Evolutionary conservation across 2,888 invertebrate genomes (phyloP).

Genomic region (Sphaerophoria taeniata): DNA sequence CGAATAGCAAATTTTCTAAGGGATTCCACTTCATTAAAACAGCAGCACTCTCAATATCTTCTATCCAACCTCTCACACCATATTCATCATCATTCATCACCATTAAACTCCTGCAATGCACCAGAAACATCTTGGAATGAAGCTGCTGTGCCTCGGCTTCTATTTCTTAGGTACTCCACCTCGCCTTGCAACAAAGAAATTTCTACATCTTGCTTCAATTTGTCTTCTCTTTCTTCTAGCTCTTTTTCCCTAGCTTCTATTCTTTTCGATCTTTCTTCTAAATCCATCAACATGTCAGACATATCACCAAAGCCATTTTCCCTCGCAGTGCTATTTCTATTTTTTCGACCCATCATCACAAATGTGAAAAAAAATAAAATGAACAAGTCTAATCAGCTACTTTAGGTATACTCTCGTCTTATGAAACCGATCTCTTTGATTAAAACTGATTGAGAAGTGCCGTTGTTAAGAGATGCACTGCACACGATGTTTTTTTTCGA

Average conservation of each 20-base stretch:
- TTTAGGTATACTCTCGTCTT: neutral
- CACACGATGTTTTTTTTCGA: neutral
- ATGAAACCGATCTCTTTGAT: neutral
- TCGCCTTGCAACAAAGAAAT: slow-evolving; percentile 9
- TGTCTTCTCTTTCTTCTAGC: neutral
- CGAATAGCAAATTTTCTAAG: slow-evolving; percentile 54
- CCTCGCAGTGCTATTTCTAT: slow-evolving; percentile 1
- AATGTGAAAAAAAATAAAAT: neutral
- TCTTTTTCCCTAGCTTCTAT: slow-evolving; percentile 2
- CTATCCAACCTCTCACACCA: slow-evolving; percentile 27
- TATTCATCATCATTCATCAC: slow-evolving; percentile 28
- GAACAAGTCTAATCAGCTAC: neutral
- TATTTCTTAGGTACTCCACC: neutral
- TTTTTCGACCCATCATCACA: slow-evolving; percentile 1
- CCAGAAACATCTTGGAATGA: slow-evolving; percentile 21
- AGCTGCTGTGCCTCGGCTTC: neutral
- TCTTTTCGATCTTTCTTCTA: neutral
- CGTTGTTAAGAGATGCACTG: neutral
- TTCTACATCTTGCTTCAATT: slow-evolving; percentile 8
- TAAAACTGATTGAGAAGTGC: neutral
- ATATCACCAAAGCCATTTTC: neutral
- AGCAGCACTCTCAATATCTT: slow-evolving; percentile 32
- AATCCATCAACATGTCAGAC: neutral
- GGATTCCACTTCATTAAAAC: slow-evolving; percentile 12
- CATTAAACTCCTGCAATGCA: slow-evolving; percentile 10